These are phyloP conservation scores for Melanocharis versteri DNA, from an alignment of 2,113 vertebrate species.

Conservation along the genomic window DNA sequence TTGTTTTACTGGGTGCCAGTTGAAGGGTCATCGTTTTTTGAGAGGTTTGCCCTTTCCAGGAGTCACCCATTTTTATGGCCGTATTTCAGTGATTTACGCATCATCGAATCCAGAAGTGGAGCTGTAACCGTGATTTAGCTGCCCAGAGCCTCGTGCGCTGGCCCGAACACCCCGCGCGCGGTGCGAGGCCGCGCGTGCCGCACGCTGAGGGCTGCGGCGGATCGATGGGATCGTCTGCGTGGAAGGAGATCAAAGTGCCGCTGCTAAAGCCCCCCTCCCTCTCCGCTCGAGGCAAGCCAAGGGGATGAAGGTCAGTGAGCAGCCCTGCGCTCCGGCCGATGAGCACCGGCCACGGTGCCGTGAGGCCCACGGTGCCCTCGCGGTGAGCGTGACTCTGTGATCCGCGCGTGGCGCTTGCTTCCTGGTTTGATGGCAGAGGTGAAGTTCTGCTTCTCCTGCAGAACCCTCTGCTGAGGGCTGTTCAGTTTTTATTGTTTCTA, in stretches of 20 bases:
- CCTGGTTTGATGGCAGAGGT: background rate
- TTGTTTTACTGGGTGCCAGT: background rate
- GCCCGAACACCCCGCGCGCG: accelerated
- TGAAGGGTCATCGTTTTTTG: background rate
- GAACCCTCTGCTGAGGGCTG: background rate
- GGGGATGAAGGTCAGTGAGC: background rate
- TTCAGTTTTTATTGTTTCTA: background rate
- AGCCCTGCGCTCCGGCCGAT: background rate
- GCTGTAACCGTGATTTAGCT: background rate
- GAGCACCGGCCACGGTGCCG: accelerated
- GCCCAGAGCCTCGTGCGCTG: accelerated
- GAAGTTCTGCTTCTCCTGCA: background rate
- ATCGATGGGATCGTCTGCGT: accelerated
- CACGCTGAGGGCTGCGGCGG: background rate
- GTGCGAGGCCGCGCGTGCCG: accelerated
- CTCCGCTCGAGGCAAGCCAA: background rate
- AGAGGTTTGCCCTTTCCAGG: background rate
- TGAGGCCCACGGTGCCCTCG: background rate
- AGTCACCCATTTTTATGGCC: background rate
- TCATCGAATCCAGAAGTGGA: background rate
- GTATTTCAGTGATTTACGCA: background rate
- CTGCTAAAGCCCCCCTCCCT: background rate
- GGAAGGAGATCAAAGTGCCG: background rate
- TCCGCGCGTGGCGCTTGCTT: accelerated
- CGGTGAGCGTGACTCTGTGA: accelerated